A percentile compares a stretch with the other conserved stretches of the same genome.
These are phyloP conservation scores for Otocyon megalotis DNA, from an alignment of 2,113 vertebrate species.

Conservation along the genomic window DNA sequence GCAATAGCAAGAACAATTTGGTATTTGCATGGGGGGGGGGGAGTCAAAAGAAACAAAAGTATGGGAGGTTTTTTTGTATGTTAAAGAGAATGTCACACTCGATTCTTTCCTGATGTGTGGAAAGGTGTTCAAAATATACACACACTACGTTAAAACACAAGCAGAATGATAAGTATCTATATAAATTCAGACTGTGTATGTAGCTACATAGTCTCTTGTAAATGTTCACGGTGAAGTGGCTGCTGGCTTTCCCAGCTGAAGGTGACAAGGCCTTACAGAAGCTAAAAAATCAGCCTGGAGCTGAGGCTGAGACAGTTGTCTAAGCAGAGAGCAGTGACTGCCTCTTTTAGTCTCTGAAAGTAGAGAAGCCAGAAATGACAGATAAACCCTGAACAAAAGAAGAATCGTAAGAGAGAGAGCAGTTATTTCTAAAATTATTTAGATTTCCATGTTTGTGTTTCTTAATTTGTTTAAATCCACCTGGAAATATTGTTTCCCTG, in stretches of 20 bases:
- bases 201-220: not conserved
- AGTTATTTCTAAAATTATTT: not conserved
- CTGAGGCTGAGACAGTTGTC: not conserved
- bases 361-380: constrained; percentile 1
- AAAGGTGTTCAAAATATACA: not conserved
- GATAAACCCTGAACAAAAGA: not conserved
- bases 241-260: not conserved
- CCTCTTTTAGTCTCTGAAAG: not conserved
- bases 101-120: constrained; percentile 4
- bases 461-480: not conserved
- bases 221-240: not conserved
- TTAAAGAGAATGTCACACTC: constrained; percentile 32
- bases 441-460: not conserved
- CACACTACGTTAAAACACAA: not conserved
- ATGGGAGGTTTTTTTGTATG: not conserved
- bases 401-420: not conserved
- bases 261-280: not conserved
- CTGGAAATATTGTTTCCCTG: not conserved
- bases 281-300: not conserved
- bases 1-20: constrained; percentile 52
- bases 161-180: not conserved
- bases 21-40: constrained; percentile 10
- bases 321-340: not conserved
- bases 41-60: constrained; percentile 58
- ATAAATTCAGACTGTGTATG: not conserved